phyloP scores from a whole-genome alignment of 37 sponge, comb jelly and placozoan species.

The Cliona cf. orientalis region DNA sequence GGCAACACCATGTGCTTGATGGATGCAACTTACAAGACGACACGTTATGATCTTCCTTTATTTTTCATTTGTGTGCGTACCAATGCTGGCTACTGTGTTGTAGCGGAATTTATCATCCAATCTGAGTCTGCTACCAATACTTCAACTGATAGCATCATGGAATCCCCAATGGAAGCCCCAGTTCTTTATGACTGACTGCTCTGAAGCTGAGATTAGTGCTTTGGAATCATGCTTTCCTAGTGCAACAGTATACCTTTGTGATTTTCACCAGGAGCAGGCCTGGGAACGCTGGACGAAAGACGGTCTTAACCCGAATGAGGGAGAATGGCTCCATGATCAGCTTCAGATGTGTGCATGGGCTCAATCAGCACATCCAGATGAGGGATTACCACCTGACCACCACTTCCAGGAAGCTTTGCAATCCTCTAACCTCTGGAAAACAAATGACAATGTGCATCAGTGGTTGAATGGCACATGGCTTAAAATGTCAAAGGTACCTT shows the following conservation, averaged over 20 bases:
- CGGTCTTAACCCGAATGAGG: slow-evolving; percentile 31
- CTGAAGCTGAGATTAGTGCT: slow-evolving; percentile 32
- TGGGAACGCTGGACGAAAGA: slow-evolving; percentile 54
- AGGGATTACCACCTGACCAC: neutral
- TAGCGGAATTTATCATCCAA: too few relatives aligned
- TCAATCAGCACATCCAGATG: neutral
- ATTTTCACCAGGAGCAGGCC: slow-evolving; percentile 48
- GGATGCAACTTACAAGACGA: too few relatives aligned
- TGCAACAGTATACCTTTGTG: slow-evolving; percentile 38
- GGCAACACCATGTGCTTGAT: too few relatives aligned
- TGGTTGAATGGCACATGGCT: neutral
- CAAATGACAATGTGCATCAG: neutral
- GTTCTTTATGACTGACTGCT: slow-evolving; percentile 44
- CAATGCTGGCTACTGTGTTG: too few relatives aligned
- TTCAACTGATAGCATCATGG: slow-evolving; percentile 32
- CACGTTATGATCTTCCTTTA: too few relatives aligned
- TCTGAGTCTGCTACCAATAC: too few relatives aligned
- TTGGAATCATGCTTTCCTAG: slow-evolving; percentile 9
- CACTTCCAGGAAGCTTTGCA: neutral
- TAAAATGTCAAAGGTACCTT: slow-evolving; percentile 7
- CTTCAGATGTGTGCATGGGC: slow-evolving; percentile 40
- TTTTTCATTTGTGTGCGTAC: too few relatives aligned
- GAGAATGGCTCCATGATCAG: slow-evolving; percentile 7
- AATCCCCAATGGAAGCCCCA: slow-evolving; percentile 48
- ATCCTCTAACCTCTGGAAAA: neutral